Conservation (phyloP, 2,797 vertebrate genomes). For the Ciconia nigra region DNA sequence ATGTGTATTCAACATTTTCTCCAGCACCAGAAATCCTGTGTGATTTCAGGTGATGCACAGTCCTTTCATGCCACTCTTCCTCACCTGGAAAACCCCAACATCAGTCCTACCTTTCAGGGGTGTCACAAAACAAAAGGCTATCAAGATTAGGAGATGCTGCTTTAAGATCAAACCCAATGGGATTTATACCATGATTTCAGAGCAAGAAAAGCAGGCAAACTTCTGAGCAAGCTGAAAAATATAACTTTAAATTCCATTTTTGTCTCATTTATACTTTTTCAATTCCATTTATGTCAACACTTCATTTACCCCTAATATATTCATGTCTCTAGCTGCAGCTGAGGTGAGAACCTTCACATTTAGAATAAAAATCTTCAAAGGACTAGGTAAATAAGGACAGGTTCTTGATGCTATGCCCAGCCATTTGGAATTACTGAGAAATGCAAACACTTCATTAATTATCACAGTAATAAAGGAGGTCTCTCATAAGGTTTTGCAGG, state of each 20-base stretch:
- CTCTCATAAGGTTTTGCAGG: background rate
- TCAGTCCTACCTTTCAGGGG: background rate
- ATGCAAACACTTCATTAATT: background rate
- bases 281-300: background rate
- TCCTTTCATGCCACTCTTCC: background rate
- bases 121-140: background rate
- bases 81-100: background rate
- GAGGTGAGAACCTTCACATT: slow-evolving; percentile 15
- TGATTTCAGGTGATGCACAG: background rate
- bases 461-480: background rate
- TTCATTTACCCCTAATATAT: background rate
- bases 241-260: background rate
- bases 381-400: background rate
- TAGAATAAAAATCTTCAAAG: slow-evolving; percentile 14
- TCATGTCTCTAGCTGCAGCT: background rate
- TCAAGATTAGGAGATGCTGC: background rate
- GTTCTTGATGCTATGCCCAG: background rate
- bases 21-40: background rate
- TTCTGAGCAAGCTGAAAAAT: background rate
- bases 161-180: background rate
- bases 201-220: background rate
- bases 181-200: background rate
- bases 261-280: background rate
- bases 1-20: background rate
- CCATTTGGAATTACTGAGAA: background rate